Conservation (phyloP, 1,140 invertebrate species). For the Mycetomoellerius zeteki region DNA sequence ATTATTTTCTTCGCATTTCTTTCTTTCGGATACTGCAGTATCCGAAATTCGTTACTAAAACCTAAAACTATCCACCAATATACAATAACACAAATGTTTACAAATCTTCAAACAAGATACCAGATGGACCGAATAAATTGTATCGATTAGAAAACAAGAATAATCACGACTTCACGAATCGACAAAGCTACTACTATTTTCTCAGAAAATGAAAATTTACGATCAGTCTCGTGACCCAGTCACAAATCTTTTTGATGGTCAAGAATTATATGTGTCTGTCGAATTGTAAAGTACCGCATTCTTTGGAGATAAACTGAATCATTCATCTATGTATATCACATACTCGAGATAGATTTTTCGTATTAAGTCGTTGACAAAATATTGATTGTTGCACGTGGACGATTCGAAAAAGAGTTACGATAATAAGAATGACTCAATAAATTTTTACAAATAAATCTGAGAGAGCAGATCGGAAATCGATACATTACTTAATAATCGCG, state of each 20-base stretch:
- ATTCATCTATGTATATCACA: background rate
- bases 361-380: background rate
- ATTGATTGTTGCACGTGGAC: background rate
- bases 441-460: background rate
- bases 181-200: background rate
- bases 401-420: background rate
- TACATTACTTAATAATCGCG: background rate
- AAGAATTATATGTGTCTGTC: constrained; percentile 20
- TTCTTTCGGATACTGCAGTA: background rate
- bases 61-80: background rate
- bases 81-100: background rate
- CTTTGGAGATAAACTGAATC: background rate
- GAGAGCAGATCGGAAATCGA: background rate
- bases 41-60: background rate
- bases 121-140: background rate
- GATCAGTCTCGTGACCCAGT: constrained; percentile 41
- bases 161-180: background rate
- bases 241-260: constrained; percentile 27
- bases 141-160: background rate
- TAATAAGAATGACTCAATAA: background rate
- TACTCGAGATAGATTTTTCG: background rate
- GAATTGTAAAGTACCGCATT: constrained; percentile 23
- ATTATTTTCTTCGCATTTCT: background rate
- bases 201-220: constrained; percentile 40
- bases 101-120: background rate